Evolutionary conservation across 2,113 vertebrate genomes (phyloP), one percentile per base, ranked within the genome.

Genomic region (Poecilia latipinna): DNA sequence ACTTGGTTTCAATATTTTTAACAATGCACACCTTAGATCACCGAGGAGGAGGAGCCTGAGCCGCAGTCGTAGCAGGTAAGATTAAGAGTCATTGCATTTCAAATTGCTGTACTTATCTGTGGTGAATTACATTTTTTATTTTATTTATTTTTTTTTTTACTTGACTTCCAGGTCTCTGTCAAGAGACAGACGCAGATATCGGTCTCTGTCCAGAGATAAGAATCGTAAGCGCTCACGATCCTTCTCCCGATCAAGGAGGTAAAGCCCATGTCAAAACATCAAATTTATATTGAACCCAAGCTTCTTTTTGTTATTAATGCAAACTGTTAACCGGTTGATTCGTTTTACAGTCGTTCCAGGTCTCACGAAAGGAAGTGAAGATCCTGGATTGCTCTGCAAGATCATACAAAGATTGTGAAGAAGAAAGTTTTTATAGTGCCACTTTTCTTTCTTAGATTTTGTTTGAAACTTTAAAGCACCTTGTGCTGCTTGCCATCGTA

Each of bases 241-340:
- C 33, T 96, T 98, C 80, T 99, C 97, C 85, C 95, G 97, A 90
- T 99, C 97, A 86, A 96, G 96, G 89, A 99, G 97, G 98, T 98
- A 92, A 26, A 37, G 51, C 51, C 22, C 22, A n/a, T 57, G 8
- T 22, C 24, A 57, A 48, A 1, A 44, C 12, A 62, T 3, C 54
- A 8, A n/a, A 32, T 8, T 54, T 51, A 70, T 17, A n/a, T 22
- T 8, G 11, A 35, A 63, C 42, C 22, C 26, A 22, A 33, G 19
- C 1, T 22, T 72, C 17, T 69, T 69, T 62, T 0, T 12, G n/a
- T 32, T 0, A 13, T 24, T 17, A 42, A 70, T 79, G 28, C 17
- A 29, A 3, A 12, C 60, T 66, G 65, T 31, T 75, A 5, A 82
- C 29, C 10, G 1, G 2, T 65, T 65, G 33, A 0, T 88, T 87